Evolutionary conservation across 2,888 invertebrate genomes (phyloP), one percentile per base, ranked within the genome.

Genomic region (Tupiocoris notatus): DNA sequence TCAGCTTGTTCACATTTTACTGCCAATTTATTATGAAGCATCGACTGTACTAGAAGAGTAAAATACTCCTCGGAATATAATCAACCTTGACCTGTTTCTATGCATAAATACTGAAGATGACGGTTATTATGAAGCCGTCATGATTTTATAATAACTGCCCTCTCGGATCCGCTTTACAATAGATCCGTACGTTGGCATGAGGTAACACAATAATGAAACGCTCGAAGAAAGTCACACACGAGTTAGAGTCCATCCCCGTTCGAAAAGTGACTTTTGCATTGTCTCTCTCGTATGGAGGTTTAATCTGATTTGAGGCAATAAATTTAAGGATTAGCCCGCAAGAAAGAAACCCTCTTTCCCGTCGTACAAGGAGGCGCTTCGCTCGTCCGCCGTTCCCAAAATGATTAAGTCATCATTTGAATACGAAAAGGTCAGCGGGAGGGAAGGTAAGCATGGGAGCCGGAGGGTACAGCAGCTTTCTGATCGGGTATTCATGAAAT

Each of bases 381-480:
- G 25, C 25, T 65, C 39, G 65, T n/a, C n/a, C 3, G 59, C 59
- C 59, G 3, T 21, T 23, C 62, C 23, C 21, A 16, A 18, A 25
- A 71, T 61, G 71, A 71, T 71, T 71, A 61, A 71, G 71, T 23
- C 71, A 25, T 71, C 71, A 71, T 71, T 71, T 71, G 71, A 71
- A 71, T 71, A 71, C 62, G 71, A 71, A 71, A 71, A 71, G 67
- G 67, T 67, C 67, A 67, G 67, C 67, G 56, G 67, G 67, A 67
- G 67, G 67, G 56, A 67, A 67, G 56, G 22, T 39, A 39, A 3
- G 39, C 56, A 22, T 54, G 67, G 2, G 23, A 21, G 12, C 67
- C 57, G 20, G 57, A 21, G 57, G 67, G 67, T 39, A 39, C 39
- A 39, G 12, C 39, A 22, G n/a, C 56, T 67, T 22, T 56, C 56